Percentiles rank a stretch among this genome's conserved stretches.
Conservation (phyloP, 2,797 vertebrate genomes). For the Poecilia gillii region DNA sequence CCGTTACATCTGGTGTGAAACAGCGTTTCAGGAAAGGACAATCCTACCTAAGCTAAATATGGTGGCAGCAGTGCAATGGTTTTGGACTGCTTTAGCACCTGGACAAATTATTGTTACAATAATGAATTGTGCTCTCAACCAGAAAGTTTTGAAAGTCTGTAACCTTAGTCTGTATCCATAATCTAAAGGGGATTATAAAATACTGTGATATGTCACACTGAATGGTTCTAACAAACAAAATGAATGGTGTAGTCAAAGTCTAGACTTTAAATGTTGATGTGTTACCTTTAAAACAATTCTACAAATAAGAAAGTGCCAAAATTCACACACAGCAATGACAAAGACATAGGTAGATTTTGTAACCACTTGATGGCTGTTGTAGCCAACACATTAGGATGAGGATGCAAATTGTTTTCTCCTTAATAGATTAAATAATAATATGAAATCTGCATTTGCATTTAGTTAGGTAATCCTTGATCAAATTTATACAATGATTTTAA, state of each 20-base stretch:
- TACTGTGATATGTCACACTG: background rate
- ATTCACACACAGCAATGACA: background rate
- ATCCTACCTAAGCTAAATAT: background rate
- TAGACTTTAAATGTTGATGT: background rate
- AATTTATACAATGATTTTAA: background rate
- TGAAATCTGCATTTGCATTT: background rate
- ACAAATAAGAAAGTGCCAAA: background rate
- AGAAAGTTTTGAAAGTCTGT: background rate
- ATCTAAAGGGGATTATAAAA: background rate
- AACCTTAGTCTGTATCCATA: background rate
- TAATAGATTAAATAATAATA: background rate
- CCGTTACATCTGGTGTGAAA: too few relatives aligned
- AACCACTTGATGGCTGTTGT: background rate
- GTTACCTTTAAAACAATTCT: background rate
- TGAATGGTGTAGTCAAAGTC: background rate
- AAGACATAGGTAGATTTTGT: background rate
- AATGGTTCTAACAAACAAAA: background rate
- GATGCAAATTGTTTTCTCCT: background rate
- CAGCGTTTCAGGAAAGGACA: too few relatives aligned
- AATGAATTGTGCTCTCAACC: background rate
- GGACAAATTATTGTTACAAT: background rate
- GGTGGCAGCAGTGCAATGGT: background rate
- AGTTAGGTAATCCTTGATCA: background rate
- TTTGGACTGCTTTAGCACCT: background rate
- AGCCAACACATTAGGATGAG: background rate